Conservation (phyloP, 2,113 vertebrate species). For the Vulpes lagopus region DNA sequence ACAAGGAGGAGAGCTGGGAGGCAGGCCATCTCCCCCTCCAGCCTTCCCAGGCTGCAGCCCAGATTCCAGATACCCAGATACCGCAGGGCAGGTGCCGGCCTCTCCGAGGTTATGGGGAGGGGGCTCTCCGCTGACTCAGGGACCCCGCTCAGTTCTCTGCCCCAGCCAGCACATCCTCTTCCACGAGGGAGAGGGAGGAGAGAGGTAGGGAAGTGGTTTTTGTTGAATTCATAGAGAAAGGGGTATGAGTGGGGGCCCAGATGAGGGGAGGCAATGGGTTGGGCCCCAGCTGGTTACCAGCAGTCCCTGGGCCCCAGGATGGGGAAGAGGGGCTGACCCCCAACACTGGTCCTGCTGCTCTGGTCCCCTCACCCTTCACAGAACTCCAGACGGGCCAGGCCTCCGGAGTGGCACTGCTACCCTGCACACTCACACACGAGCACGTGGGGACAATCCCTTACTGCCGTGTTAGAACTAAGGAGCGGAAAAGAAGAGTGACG, state of each 20-base stretch:
- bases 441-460: constrained; percentile 78
- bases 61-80: constrained; percentile 41
- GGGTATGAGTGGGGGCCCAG: background rate
- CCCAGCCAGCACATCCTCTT: constrained; percentile 63
- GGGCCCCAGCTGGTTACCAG: constrained; percentile 42
- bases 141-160: constrained; percentile 70
- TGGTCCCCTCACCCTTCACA: constrained; percentile 46
- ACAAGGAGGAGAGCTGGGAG: constrained; percentile 28
- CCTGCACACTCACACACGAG: constrained; percentile 67
- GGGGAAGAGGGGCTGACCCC: background rate
- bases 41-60: constrained; percentile 50
- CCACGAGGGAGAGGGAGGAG: constrained; percentile 10
- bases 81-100: constrained; percentile 62
- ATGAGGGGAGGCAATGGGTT: constrained; percentile 28
- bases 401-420: constrained; percentile 79
- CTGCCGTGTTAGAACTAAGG: constrained; percentile 81
- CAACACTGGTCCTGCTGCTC: constrained; percentile 10
- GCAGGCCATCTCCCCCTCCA: constrained; percentile 1
- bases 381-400: constrained; percentile 61
- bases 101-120: constrained; percentile 53
- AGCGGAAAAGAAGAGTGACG: background rate
- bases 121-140: constrained; percentile 67
- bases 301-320: constrained; percentile 45
- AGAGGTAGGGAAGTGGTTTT: constrained; percentile 71
- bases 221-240: constrained; percentile 45